Percentiles rank a stretch among this genome's conserved stretches.
phyloP scores from a whole-genome alignment of 2,888 invertebrate species.

The Beris chalybata region DNA sequence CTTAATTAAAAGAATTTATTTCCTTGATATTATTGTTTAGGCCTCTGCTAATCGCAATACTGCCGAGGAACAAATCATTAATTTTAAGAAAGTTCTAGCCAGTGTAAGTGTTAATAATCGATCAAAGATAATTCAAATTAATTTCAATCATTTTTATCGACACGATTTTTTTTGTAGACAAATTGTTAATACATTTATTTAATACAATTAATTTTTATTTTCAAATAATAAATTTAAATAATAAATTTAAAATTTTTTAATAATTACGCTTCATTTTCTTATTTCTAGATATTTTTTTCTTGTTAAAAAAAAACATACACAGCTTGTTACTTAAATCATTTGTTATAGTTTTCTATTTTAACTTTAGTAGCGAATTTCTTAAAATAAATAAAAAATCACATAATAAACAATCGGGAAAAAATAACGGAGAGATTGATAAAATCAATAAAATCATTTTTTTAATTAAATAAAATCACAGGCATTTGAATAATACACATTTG shows the following conservation, averaged over 20 bases:
- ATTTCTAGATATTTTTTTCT: not conserved
- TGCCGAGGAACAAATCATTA: conserved; percentile 74
- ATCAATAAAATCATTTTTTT: not conserved
- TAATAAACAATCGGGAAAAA: not conserved
- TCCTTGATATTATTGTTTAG: conserved; percentile 50
- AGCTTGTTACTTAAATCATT: not conserved
- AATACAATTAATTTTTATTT: not conserved
- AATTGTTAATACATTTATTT: no score
- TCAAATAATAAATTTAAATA: not conserved
- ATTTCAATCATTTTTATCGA: not conserved
- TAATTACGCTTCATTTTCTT: not conserved
- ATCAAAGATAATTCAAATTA: not conserved
- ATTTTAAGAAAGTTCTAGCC: conserved; percentile 71
- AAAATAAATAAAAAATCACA: not conserved
- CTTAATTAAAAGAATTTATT: not conserved
- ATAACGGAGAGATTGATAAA: not conserved
- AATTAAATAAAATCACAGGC: not conserved
- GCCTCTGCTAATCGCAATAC: conserved; percentile 72
- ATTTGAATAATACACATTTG: conserved; percentile 25
- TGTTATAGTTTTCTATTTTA: not conserved
- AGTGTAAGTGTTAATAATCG: conserved; percentile 64
- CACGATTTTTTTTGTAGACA: not conserved
- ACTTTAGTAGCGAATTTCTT: not conserved
- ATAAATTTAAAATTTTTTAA: not conserved
- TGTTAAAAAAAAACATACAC: not conserved